Evolutionary conservation across 1,140 invertebrate species (phyloP).

Genomic region (Drosophila repleta): DNA sequence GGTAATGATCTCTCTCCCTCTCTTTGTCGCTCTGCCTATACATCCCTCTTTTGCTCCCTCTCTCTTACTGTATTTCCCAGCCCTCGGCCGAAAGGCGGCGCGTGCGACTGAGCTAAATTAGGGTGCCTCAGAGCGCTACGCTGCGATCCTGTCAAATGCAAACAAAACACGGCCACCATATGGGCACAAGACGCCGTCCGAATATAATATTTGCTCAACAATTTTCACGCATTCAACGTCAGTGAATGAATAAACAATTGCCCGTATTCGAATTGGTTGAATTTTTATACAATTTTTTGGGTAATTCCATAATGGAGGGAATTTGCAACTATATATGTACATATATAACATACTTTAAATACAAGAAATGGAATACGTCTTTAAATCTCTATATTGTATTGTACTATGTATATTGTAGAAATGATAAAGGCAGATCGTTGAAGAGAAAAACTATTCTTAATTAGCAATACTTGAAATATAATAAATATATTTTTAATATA

Average conservation of each 20-base stretch:
- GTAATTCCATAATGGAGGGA: background rate
- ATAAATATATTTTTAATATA: too few relatives aligned
- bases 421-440: too few relatives aligned
- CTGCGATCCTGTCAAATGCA: conserved; percentile 44
- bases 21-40: background rate
- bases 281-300: background rate
- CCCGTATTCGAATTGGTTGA: conserved; percentile 47
- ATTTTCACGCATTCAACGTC: conserved; percentile 59
- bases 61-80: background rate
- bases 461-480: too few relatives aligned
- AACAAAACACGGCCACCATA: conserved; percentile 61
- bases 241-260: conserved; percentile 63
- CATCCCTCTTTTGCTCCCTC: background rate
- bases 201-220: conserved; percentile 67
- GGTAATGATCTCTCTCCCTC: conserved; percentile 31
- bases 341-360: too few relatives aligned
- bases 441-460: too few relatives aligned
- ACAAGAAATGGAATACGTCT: too few relatives aligned
- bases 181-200: conserved; percentile 63
- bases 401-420: background rate
- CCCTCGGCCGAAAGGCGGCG: conserved; percentile 30
- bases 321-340: background rate
- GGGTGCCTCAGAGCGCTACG: conserved; percentile 38
- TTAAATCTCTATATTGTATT: too few relatives aligned
- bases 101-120: conserved; percentile 54